A percentile compares a stretch with the other conserved stretches of the same genome.
phyloP scores from a whole-genome alignment of 2,113 vertebrate species.

The Casuarius casuarius region DNA sequence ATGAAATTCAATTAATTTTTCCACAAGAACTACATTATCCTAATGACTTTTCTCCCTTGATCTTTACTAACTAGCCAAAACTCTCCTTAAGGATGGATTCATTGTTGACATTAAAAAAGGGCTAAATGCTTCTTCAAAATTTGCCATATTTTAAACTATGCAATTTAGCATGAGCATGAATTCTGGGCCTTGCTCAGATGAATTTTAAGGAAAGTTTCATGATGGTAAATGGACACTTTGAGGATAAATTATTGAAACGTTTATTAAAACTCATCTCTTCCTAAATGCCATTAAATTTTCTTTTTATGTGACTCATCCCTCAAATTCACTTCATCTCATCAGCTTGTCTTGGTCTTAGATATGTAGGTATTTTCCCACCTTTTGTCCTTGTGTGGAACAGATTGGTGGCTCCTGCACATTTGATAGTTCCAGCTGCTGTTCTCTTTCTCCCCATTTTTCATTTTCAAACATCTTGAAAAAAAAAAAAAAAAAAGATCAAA shows the following conservation, averaged over 20 bases:
- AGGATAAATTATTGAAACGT: not conserved
- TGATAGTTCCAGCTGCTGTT: conserved; percentile 20
- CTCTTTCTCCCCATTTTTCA: not conserved
- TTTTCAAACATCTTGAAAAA: not conserved
- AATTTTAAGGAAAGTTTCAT: not conserved
- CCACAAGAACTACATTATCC: not conserved
- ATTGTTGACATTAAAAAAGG: not conserved
- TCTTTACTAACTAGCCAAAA: not conserved
- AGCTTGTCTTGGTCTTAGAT: not conserved
- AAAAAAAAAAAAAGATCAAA: not conserved
- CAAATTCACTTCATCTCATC: not conserved
- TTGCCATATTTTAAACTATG: not conserved
- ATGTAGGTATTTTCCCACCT: not conserved
- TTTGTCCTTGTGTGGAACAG: not conserved
- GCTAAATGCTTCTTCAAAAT: not conserved
- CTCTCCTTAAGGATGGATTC: not conserved
- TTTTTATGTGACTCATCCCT: not conserved
- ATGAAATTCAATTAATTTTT: conserved; percentile 12
- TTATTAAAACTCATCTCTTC: not conserved
- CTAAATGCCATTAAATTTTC: not conserved
- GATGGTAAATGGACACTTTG: not conserved
- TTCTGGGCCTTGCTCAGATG: not conserved
- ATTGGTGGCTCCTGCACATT: not conserved
- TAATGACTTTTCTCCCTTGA: conserved; percentile 9
- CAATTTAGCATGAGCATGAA: not conserved